Evolutionary conservation across 2,113 vertebrate genomes (phyloP), one percentile per base, ranked within the genome.

Genomic region (Anolis sagrei): DNA sequence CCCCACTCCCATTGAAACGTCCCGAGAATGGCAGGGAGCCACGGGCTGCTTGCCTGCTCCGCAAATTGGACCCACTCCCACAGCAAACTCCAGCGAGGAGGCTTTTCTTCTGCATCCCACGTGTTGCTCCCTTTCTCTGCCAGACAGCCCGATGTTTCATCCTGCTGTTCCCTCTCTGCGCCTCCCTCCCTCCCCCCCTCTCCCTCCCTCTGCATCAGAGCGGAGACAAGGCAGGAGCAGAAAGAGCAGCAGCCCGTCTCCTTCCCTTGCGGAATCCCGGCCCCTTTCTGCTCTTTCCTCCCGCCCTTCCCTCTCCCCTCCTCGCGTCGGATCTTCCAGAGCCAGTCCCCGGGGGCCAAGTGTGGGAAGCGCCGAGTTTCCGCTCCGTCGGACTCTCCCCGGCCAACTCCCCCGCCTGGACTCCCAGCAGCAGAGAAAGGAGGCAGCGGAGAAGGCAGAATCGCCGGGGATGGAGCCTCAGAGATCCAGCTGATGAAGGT

Each of bases 341-440:
- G 83, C 39, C 39, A 44, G 39, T 95, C 95, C 95, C 96, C 82
- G 92, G 90, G 94, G 94, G 93, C 94, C 75, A 91, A 86, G 95
- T 94, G 96, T 96, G 96, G 95, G 96, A 97, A 97, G 96, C 92
- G 90, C 5, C 94, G 92, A 94, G 94, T 96, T 97, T 97, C 96
- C 97, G 95, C 93, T 87, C 19, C 90, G 89, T 91, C 94, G 72
- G 90, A 81, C 83, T 91, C 86, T 88, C 83, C 82, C 90, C 88
- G 2, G 81, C 91, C 88, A 82, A 88, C 91, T 81, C 84, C 61
- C 5, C 49, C 16, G 64, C 27, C 9, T 27, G 64, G 61, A 54
- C 29, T 62, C 3, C 27, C 3, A 29, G 21, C n/a, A n/a, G n/a
- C n/a, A n/a, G n/a, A n/a, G n/a, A n/a, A n/a, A 16, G 62, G 36